Conservation (phyloP, 2,797 vertebrate genomes). For the Pampus argenteus region DNA sequence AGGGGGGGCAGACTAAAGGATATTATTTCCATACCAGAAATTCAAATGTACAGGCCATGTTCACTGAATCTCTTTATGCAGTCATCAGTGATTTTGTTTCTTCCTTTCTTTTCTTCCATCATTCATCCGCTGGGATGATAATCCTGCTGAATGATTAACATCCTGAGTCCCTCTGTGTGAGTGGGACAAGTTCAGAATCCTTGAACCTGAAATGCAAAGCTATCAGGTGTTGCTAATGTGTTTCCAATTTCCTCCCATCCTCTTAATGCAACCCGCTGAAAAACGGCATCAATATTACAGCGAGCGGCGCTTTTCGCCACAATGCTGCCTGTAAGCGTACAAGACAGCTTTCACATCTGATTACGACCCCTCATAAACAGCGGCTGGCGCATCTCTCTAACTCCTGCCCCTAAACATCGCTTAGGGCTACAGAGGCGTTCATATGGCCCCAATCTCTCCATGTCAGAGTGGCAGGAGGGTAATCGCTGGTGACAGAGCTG, state of each 20-base stretch:
- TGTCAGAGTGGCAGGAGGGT: slow-evolving; percentile 77
- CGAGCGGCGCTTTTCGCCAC: slow-evolving; percentile 58
- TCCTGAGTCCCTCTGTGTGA: slow-evolving; percentile 63
- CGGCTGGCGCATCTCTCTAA: slow-evolving; percentile 61
- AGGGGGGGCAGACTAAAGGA: slow-evolving; percentile 1
- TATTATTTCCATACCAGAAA: slow-evolving; percentile 39
- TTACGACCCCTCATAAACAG: slow-evolving; percentile 80
- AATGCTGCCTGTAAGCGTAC: slow-evolving; percentile 79
- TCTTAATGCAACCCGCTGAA: slow-evolving; percentile 69
- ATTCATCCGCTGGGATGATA: slow-evolving; percentile 57
- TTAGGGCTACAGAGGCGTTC: slow-evolving; percentile 77
- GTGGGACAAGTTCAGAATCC: slow-evolving; percentile 65
- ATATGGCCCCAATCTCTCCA: slow-evolving; percentile 77
- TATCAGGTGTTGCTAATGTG: slow-evolving; percentile 82
- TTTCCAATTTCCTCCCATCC: slow-evolving; percentile 77
- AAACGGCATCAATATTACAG: slow-evolving; percentile 79
- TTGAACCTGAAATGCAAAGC: slow-evolving; percentile 78
- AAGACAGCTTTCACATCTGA: slow-evolving; percentile 85
- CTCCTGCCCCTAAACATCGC: slow-evolving; percentile 78
- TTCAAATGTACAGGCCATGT: slow-evolving; percentile 35
- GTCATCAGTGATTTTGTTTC: slow-evolving; percentile 47
- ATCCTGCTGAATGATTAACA: slow-evolving; percentile 74
- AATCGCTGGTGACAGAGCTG: slow-evolving; percentile 79
- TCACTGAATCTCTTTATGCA: slow-evolving; percentile 47
- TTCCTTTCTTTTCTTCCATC: slow-evolving; percentile 31